A percentile compares a stretch with the other conserved stretches of the same genome.
Evolutionary conservation across 2,888 invertebrate genomes (phyloP).

Genomic region (Gastrophysa polygoni): DNA sequence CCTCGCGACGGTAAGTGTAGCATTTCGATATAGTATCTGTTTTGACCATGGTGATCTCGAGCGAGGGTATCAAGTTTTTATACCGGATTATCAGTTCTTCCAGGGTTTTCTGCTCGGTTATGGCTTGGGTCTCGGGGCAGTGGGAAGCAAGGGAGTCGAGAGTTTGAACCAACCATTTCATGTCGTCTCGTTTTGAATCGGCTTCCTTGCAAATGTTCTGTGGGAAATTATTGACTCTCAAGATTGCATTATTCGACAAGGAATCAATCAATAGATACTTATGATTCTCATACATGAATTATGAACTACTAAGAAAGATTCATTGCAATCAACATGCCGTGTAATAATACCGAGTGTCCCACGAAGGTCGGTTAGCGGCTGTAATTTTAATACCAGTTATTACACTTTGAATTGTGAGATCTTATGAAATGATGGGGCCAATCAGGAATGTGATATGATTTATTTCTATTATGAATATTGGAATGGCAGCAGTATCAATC

Average conservation of each 20-base stretch:
- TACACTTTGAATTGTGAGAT: too few species aligned
- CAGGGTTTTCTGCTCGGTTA: conserved; percentile 79
- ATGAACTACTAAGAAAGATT: too few species aligned
- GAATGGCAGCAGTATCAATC: too few species aligned
- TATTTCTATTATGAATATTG: too few species aligned
- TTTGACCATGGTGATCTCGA: conserved; percentile 91
- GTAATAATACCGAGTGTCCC: too few species aligned
- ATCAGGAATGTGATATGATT: too few species aligned
- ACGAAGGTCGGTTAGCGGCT: too few species aligned
- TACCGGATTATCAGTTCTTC: conserved; percentile 85
- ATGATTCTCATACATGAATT: too few species aligned
- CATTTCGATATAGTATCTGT: conserved; percentile 92
- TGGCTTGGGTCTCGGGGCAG: conserved; percentile 79
- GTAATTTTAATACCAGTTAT: too few species aligned
- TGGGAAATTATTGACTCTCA: conserved; percentile 18
- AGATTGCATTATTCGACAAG: neutral
- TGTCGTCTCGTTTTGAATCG: conserved; percentile 87
- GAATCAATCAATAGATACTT: neutral
- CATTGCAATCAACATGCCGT: too few species aligned
- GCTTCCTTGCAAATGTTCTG: conserved; percentile 91
- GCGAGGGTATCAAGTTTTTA: conserved; percentile 88
- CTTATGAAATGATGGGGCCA: too few species aligned
- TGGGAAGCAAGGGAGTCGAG: conserved; percentile 84
- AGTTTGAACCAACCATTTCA: conserved; percentile 94
- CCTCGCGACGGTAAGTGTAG: conserved; percentile 88